Base-by-base conservation (phyloP, 2,797 vertebrate species). In the Sebastes trivittatus region DNA sequence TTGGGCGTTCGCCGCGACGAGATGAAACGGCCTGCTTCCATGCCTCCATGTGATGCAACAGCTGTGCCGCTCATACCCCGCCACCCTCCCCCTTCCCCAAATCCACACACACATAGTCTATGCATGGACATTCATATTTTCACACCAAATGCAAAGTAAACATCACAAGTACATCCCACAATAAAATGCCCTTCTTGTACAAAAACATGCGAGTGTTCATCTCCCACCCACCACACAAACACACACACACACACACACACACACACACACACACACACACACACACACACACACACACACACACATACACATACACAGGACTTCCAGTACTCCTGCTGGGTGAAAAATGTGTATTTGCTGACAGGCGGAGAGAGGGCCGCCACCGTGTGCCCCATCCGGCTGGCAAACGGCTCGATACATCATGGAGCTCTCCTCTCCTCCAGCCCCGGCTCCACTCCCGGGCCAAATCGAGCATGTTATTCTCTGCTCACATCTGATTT, bases 301-400 rank as follows among this genome's bases (percentile, higher is more conserved):
- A 42, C 38, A 42, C 38, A 42, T 13, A 42, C 38, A 42, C 58
- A 73, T 32, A 80, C 72, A 78, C 78, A 76, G 94, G 94, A 95
- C 92, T 95, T 94, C 95, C 91, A 94, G 94, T 95, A 91, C 85
- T 94, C 95, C 96, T 95, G 95, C 96, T 83, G 96, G 95, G 96
- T 97, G 96, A 97, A 96, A 97, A 97, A 97, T 97, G 96, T 96
- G 95, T 96, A 96, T 97, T 97, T 97, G 95, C 96, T 94, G 95
- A 97, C 96, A 97, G 95, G 88, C 88, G 85, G 96, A 96, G 96
- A 93, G 95, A 95, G 94, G 96, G 92, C 93, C 89, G 87, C 92
- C 75, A 94, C 93, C 93, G 92, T 84, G 87, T 94, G 94, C 89
- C 71, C 91, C 94, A 95, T 94, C 90, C 94, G 93, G 94, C 95